These are phyloP conservation scores for Darevskia mixta DNA, from an alignment of 2,797 vertebrate genomes.

Conservation along the genomic window DNA sequence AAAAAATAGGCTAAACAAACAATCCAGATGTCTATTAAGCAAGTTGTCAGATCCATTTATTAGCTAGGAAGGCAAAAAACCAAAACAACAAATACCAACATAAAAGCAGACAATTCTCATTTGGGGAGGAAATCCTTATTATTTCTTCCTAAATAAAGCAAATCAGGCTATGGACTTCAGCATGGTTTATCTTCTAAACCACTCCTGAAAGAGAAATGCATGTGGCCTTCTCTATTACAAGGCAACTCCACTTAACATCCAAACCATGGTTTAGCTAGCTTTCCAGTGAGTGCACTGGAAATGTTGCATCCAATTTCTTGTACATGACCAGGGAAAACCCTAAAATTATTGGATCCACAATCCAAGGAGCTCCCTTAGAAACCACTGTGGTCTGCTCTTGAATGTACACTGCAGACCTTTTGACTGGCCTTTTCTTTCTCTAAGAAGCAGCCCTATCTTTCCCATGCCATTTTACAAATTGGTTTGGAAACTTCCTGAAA, in stretches of 20 bases:
- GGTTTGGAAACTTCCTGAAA: neutral
- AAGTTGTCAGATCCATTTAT: neutral
- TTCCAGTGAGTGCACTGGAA: neutral
- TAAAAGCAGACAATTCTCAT: neutral
- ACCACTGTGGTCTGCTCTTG: neutral
- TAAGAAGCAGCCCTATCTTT: neutral
- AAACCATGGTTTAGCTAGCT: neutral
- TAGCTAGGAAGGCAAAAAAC: neutral
- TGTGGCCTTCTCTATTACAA: neutral
- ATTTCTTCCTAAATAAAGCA: neutral
- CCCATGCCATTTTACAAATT: neutral
- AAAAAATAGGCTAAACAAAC: slow-evolving; percentile 16
- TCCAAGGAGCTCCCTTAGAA: neutral
- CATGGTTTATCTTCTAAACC: neutral
- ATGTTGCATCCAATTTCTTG: neutral
- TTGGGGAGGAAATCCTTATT: too few relatives aligned
- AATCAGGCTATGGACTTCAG: neutral
- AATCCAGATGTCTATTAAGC: slow-evolving; percentile 6
- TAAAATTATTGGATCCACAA: neutral
- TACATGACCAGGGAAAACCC: neutral
- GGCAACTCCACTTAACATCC: neutral
- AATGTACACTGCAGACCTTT: neutral
- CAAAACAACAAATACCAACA: neutral
- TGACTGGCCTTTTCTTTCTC: neutral
- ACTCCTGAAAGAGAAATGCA: neutral